A percentile compares a stretch with the other conserved stretches of the same genome.
These are phyloP conservation scores for Oegoconia quadripuncta DNA, from an alignment of 2,888 invertebrate genomes.

Conservation along the genomic window DNA sequence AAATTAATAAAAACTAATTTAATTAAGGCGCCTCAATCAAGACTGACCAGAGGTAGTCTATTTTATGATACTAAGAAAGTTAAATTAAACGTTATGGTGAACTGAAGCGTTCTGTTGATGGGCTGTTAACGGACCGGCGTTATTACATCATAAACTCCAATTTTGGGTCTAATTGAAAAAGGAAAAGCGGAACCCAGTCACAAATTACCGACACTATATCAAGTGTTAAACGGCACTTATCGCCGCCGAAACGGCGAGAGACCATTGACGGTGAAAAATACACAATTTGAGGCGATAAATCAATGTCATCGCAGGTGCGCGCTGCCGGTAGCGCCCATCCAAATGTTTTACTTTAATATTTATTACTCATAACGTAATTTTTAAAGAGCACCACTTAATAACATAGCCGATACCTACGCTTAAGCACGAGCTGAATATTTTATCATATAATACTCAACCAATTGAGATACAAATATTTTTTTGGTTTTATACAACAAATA, in stretches of 20 bases:
- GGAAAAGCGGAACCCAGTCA: constrained; percentile 62
- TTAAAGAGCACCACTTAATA: constrained; percentile 4
- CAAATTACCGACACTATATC: constrained; percentile 78
- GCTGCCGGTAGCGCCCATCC: constrained; percentile 55
- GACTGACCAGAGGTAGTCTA: constrained; percentile 27
- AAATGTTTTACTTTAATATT: constrained; percentile 64
- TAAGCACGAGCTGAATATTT: too few species aligned
- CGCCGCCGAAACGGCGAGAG: constrained; percentile 67
- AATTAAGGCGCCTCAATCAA: constrained; percentile 26
- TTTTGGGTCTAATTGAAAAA: constrained; percentile 73
- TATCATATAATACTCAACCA: too few species aligned
- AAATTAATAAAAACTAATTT: constrained; percentile 26
- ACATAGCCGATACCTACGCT: not conserved
- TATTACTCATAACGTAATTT: constrained; percentile 60
- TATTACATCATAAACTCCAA: constrained; percentile 64
- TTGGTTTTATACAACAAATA: too few species aligned
- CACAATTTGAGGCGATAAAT: constrained; percentile 76
- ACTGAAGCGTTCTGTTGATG: constrained; percentile 36
- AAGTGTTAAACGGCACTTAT: constrained; percentile 77
- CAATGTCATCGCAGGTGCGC: constrained; percentile 49
- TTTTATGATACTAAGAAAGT: constrained; percentile 32
- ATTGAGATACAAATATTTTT: too few species aligned
- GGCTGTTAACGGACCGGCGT: constrained; percentile 44
- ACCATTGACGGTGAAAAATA: constrained; percentile 72
- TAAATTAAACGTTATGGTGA: constrained; percentile 40